Evolutionary conservation across 1,140 invertebrate species (phyloP), one percentile per base, ranked within the genome.

Genomic region (Mesaphorura yosii): DNA sequence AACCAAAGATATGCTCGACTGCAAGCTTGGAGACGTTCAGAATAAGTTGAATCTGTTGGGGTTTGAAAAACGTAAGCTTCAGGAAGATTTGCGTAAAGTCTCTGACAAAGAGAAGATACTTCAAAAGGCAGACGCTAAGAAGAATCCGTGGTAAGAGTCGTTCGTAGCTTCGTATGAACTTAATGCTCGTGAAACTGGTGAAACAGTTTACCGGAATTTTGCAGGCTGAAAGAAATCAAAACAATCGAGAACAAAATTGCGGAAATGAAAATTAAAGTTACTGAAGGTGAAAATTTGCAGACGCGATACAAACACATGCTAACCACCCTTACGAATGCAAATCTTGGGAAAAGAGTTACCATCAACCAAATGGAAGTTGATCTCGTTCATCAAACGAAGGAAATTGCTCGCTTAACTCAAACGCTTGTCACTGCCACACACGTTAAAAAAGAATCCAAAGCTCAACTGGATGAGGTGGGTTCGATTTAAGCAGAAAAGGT

Each of bases 211-310:
- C 3, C 44, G 48, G 27, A 3, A 46, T 40, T 34, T 55, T 39
- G 23, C 42, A 60, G 55, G 45, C 4, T 44, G n/a, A 46, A 53
- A 29, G 55, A 59, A 45, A 25, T 63, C 22, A 53, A 55, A 37
- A 22, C 27, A 31, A 57, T 42, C 14, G 61, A 63, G 48, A 63
- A 52, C 19, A 26, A 41, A 3, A 55, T 41, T n/a, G 57, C 61
- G 7, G 47, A 40, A 3, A 63, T 59, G 57, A 40, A 57, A 31
- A 59, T 63, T 55, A 54, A 47, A 41, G 59, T 57, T 31, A 58
- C 55, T 12, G 61, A 63, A 48, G 61, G 57, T 15, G 61, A 63
- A 48, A 63, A 63, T 39, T 48, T 63, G 7, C 52, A 55, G 28
- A 25, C 45, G 26, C 37, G 55, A 14, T 63, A 63, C 39, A 63